Percentiles rank a stretch among this genome's conserved stretches.
These are phyloP conservation scores for Drosophila hydei DNA, from an alignment of 1,140 invertebrate species.

Conservation along the genomic window DNA sequence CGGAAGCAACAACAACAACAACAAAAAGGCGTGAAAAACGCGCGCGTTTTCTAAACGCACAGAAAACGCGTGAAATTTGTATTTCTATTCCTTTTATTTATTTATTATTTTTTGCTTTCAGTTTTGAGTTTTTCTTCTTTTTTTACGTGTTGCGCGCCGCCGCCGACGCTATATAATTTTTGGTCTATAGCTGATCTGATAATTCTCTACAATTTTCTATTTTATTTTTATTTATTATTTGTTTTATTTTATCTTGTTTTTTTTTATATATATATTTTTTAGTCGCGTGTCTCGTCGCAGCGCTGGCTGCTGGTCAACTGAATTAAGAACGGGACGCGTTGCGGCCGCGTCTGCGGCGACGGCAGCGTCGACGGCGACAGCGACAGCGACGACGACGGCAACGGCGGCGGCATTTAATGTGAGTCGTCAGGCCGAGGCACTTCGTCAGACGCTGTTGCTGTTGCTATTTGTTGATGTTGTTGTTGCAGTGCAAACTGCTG, in stretches of 20 bases:
- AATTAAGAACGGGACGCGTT: slow-evolving; percentile 76
- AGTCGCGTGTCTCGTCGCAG: slow-evolving; percentile 75
- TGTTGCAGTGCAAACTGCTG: slow-evolving; percentile 64
- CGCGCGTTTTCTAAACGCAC: slow-evolving; percentile 48
- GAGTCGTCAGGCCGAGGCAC: slow-evolving; percentile 61
- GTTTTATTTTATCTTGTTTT: slow-evolving; percentile 16
- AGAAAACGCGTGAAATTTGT: slow-evolving; percentile 31
- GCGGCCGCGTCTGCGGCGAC: slow-evolving; percentile 48
- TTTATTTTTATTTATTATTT: slow-evolving; percentile 32
- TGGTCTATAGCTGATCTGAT: slow-evolving; percentile 15
- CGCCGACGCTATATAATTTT: slow-evolving; percentile 11
- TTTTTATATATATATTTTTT: slow-evolving; percentile 21
- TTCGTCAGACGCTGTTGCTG: slow-evolving; percentile 41
- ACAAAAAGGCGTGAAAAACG: slow-evolving; percentile 32
- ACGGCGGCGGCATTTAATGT: slow-evolving; percentile 19
- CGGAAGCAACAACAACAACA: slow-evolving; percentile 13
- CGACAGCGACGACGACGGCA: slow-evolving; percentile 21
- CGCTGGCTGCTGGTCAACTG: slow-evolving; percentile 82
- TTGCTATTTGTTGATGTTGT: slow-evolving; percentile 18
- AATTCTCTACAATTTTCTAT: slow-evolving; percentile 22
- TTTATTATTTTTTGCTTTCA: neutral
- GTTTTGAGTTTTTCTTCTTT: slow-evolving; percentile 1
- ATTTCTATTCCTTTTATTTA: neutral
- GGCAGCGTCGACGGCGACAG: slow-evolving; percentile 31
- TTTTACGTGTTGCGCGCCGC: neutral